Percentiles rank a stretch among this genome's conserved stretches.
phyloP scores from a whole-genome alignment of 92 coral and sea anemone species.

The Virgularia gustaviana region DNA sequence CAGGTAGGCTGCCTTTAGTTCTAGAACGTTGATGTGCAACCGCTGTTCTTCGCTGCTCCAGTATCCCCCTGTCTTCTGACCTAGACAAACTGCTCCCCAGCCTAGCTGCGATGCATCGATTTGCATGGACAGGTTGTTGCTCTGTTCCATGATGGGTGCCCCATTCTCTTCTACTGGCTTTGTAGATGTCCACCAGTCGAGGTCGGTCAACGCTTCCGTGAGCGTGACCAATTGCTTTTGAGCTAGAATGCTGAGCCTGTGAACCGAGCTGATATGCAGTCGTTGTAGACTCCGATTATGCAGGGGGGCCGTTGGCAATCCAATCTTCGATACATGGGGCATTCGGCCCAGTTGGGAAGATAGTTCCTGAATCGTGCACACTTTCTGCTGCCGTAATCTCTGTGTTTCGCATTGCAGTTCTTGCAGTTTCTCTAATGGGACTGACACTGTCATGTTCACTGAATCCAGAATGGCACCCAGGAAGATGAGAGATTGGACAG shows the following conservation, averaged over 20 bases:
- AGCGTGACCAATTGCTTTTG: neutral
- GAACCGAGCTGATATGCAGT: neutral
- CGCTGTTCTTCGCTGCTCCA: conserved; percentile 40
- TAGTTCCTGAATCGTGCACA: conserved; percentile 35
- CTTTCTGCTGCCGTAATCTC: neutral
- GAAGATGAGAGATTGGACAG: conserved; percentile 30
- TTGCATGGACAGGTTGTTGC: conserved; percentile 2
- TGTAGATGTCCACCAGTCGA: conserved; percentile 46
- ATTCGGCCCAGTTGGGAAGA: conserved; percentile 47
- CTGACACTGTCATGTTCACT: conserved; percentile 31
- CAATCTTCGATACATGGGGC: conserved; percentile 51
- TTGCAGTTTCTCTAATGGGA: conserved; percentile 21
- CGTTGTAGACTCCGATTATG: conserved; percentile 41
- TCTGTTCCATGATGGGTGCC: conserved; percentile 6
- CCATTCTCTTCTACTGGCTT: neutral
- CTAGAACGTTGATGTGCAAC: conserved; percentile 52
- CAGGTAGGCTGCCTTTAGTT: conserved; percentile 51
- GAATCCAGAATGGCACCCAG: conserved; percentile 44
- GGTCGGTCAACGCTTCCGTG: conserved; percentile 42
- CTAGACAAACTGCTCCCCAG: conserved; percentile 49
- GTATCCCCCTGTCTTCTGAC: conserved; percentile 25
- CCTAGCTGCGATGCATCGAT: conserved; percentile 38
- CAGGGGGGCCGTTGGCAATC: conserved; percentile 39
- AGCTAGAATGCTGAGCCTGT: neutral
- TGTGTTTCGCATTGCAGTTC: neutral